A percentile compares a stretch with the other conserved stretches of the same genome.
phyloP scores from a whole-genome alignment of 2,113 vertebrate genomes.

The Paradisaea rubra region DNA sequence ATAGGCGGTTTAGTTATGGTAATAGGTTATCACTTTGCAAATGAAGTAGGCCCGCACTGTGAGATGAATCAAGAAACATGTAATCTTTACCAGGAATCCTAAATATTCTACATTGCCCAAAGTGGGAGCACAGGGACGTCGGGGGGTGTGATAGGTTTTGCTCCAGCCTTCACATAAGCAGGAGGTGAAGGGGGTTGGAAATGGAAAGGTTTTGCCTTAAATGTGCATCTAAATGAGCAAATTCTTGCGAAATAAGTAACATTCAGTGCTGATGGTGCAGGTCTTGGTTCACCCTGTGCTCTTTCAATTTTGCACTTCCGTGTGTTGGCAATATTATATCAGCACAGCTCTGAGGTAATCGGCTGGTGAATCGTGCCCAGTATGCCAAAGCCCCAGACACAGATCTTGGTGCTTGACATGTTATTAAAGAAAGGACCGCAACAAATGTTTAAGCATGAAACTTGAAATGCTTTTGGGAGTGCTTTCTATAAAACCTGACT shows the following conservation, averaged over 20 bases:
- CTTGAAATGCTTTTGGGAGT: background rate
- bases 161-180: background rate
- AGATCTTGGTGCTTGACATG: background rate
- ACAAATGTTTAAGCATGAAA: background rate
- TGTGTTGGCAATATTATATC: background rate
- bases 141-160: background rate
- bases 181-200: background rate
- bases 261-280: background rate
- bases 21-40: slow-evolving; percentile 83
- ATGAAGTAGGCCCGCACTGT: slow-evolving; percentile 77
- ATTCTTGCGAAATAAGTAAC: background rate
- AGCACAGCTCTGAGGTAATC: background rate
- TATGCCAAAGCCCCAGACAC: background rate
- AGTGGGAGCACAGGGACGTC: background rate
- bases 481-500: background rate
- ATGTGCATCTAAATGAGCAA: slow-evolving; percentile 28
- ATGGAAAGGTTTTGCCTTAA: background rate
- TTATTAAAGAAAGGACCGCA: background rate
- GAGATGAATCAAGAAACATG: slow-evolving; percentile 78
- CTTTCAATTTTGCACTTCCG: background rate
- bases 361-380: background rate
- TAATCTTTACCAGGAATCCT: slow-evolving; percentile 69
- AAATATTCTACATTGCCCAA: slow-evolving; percentile 54
- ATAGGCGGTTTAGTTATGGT: slow-evolving; percentile 82
- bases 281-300: background rate